Evolutionary conservation across 2,113 vertebrate genomes (phyloP).

Genomic region (Pheucticus melanocephalus): DNA sequence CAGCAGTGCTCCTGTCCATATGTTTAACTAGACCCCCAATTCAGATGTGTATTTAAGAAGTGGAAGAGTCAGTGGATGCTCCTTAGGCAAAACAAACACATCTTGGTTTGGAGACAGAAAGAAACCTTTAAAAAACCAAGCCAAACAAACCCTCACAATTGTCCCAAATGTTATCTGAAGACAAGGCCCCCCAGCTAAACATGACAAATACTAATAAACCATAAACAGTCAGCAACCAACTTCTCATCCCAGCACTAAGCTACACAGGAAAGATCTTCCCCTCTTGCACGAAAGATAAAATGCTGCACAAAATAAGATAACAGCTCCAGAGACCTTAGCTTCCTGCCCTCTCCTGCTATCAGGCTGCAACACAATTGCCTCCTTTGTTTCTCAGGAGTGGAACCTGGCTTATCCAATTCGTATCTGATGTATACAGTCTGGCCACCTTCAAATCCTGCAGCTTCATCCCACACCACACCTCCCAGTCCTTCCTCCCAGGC

Average conservation of each 20-base stretch:
- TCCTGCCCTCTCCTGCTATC: conserved; percentile 14
- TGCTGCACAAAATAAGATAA: background rate
- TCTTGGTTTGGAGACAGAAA: background rate
- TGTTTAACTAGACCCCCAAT: background rate
- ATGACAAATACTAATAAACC: background rate
- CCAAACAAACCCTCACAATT: background rate
- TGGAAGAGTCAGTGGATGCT: background rate
- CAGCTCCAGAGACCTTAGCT: background rate
- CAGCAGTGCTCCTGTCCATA: accelerated
- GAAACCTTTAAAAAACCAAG: background rate
- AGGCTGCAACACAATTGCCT: background rate
- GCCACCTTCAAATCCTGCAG: background rate
- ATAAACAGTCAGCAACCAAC: background rate
- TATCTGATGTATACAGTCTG: background rate
- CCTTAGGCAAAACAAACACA: background rate
- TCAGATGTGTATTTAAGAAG: background rate
- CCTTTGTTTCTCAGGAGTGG: background rate
- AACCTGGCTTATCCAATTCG: background rate
- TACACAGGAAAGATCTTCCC: background rate
- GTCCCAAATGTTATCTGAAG: background rate
- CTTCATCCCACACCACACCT: background rate
- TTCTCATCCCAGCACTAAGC: background rate
- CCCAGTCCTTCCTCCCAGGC: background rate
- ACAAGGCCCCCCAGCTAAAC: background rate
- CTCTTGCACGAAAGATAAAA: background rate